Evolutionary conservation across 2,797 vertebrate genomes (phyloP), one percentile per base, ranked within the genome.

Genomic region (Chloroceryle inda): DNA sequence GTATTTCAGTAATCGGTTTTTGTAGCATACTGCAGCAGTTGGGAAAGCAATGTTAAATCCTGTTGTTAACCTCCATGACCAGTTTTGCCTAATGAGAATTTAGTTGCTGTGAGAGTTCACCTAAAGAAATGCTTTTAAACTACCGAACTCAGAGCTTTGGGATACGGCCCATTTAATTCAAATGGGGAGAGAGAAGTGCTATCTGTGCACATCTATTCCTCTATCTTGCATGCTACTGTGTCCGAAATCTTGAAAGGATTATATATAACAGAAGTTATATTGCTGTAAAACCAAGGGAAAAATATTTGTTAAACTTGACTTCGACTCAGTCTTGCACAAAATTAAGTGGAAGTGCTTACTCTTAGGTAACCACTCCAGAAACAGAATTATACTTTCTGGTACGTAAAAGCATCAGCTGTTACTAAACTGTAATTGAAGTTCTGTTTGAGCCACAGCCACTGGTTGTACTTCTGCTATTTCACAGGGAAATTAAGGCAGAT

Each of bases 181-280:
- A 23, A 16, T 45, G 35, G 6, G 10, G 23, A 15, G 37, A 74
- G 14, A 47, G 19, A 79, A 58, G n/a, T 50, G 11, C n/a, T 45
- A 33, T 10, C 56, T 45, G 4, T 73, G 22, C 13, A 44, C 10
- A 2, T 59, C 45, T 50, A 33, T 66, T 89, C 33, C 12, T 53
- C 80, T 79, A 59, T 62, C 45, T 37, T 31, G 7, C 75, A 31
- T 0, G 2, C 19, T 55, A 35, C 4, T 23, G 16, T 0, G 0
- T 82, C 21, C 18, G n/a, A 38, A 91, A 66, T 50, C 38, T n/a
- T 69, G 8, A 52, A 76, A 82, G 22, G 14, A 26, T 38, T 58
- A 15, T 58, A 23, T 16, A 58, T 23, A 58, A 42, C 20, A 40
- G 12, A 77, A 88, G 21, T 64, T 62, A 64, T 13, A 27, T 64